Percentiles rank a stretch among this genome's conserved stretches.
These are phyloP conservation scores for Bombus polaris DNA, from an alignment of 1,140 invertebrate genomes.

Conservation along the genomic window DNA sequence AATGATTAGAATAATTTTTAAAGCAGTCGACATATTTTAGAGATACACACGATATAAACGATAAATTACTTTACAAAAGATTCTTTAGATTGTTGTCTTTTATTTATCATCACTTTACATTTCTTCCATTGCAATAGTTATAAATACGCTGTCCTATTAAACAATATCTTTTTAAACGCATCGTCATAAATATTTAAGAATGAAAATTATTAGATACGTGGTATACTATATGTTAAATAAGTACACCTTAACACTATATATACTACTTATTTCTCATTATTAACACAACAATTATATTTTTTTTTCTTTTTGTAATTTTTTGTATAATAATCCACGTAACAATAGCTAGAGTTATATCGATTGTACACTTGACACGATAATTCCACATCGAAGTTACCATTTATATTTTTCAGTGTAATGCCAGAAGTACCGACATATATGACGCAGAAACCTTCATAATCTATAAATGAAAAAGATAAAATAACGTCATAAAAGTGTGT, in stretches of 20 bases:
- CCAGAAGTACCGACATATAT: constrained; percentile 55
- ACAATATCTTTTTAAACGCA: too few relatives aligned
- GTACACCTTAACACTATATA: neutral
- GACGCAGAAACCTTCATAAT: constrained; percentile 56
- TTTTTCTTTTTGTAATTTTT: too few relatives aligned
- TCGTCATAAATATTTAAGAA: too few relatives aligned
- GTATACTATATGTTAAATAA: too few relatives aligned
- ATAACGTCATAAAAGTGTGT: neutral
- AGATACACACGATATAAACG: too few relatives aligned
- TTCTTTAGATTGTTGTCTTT: too few relatives aligned
- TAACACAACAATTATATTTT: neutral
- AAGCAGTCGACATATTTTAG: too few relatives aligned
- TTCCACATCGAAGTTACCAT: neutral
- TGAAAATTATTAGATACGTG: too few relatives aligned
- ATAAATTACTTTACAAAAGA: too few relatives aligned
- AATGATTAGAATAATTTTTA: neutral
- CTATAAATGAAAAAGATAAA: constrained; percentile 27
- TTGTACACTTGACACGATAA: neutral
- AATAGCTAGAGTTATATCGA: neutral
- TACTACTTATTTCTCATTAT: neutral
- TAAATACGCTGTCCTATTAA: too few relatives aligned
- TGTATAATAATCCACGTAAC: neutral
- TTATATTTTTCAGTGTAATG: constrained; percentile 16
- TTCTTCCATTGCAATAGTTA: too few relatives aligned
- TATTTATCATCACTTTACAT: too few relatives aligned